A percentile compares a stretch with the other conserved stretches of the same genome.
Conservation (phyloP, 2,113 vertebrate genomes). For the Lycocorax pyrrhopterus region DNA sequence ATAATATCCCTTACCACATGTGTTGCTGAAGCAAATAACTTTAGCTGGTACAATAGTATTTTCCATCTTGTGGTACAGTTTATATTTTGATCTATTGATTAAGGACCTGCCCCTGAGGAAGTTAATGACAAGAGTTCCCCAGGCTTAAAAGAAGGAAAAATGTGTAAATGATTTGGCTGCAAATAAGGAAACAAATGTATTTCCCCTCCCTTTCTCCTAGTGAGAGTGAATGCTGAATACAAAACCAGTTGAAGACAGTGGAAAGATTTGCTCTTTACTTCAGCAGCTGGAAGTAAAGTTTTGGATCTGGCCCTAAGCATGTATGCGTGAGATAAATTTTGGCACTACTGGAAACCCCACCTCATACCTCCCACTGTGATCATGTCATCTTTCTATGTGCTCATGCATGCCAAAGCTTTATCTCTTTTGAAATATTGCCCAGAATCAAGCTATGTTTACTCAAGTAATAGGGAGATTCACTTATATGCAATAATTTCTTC, state of each 20-base stretch:
- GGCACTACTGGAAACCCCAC: conserved; percentile 62
- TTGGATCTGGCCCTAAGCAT: neutral
- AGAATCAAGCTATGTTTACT: conserved; percentile 71
- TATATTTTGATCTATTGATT: conserved; percentile 45
- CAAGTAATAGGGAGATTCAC: conserved; percentile 71
- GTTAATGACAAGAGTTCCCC: neutral
- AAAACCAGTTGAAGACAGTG: neutral
- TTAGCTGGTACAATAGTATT: conserved; percentile 57
- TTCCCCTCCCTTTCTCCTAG: neutral
- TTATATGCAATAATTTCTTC: conserved; percentile 62
- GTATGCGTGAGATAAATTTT: conserved; percentile 53
- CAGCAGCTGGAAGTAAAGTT: neutral
- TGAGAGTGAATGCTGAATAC: neutral
- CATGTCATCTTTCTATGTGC: conserved; percentile 67
- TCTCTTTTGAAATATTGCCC: conserved; percentile 73
- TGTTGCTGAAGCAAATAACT: conserved; percentile 47
- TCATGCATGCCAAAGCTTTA: conserved; percentile 62
- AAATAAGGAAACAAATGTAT: conserved; percentile 37
- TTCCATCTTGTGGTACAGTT: conserved; percentile 61
- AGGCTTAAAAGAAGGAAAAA: conserved; percentile 27
- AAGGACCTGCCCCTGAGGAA: conserved; percentile 30
- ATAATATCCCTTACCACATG: conserved; percentile 65
- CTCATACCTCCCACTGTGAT: conserved; percentile 77
- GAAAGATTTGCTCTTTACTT: conserved; percentile 36
- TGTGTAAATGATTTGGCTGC: conserved; percentile 36